Conservation (phyloP, 2,113 vertebrate genomes). For the Sclerurus mexicanus region DNA sequence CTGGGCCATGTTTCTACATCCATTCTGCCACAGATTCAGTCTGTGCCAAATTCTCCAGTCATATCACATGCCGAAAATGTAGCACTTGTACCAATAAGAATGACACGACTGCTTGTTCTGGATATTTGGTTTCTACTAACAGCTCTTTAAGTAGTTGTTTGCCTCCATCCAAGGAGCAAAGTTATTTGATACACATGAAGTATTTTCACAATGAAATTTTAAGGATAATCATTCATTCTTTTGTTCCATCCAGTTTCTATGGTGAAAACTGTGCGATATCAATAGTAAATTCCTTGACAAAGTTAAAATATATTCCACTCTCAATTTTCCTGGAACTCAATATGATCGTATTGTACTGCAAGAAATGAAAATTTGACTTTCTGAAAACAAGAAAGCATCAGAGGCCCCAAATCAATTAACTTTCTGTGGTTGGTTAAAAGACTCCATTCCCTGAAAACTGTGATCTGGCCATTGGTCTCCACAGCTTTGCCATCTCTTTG, state of each 20-base stretch:
- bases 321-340: neutral
- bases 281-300: neutral
- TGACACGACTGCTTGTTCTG: neutral
- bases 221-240: neutral
- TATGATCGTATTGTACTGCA: neutral
- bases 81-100: neutral
- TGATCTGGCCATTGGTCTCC: neutral
- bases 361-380: neutral
- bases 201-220: neutral
- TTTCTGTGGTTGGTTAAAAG: neutral
- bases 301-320: neutral
- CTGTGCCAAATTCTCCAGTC: neutral
- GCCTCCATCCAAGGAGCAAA: neutral
- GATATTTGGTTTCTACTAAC: neutral
- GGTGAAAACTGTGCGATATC: neutral
- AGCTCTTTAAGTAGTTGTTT: neutral
- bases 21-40: neutral
- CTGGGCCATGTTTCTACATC: neutral
- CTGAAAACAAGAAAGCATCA: neutral
- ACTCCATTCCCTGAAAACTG: neutral
- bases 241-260: neutral
- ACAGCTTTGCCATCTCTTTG: neutral
- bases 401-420: neutral
- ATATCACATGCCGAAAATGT: neutral
- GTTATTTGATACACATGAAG: neutral